Percentiles rank a stretch among this genome's conserved stretches.
These are phyloP conservation scores for Vombatus ursinus DNA, from an alignment of 2,113 vertebrate genomes.

Conservation along the genomic window DNA sequence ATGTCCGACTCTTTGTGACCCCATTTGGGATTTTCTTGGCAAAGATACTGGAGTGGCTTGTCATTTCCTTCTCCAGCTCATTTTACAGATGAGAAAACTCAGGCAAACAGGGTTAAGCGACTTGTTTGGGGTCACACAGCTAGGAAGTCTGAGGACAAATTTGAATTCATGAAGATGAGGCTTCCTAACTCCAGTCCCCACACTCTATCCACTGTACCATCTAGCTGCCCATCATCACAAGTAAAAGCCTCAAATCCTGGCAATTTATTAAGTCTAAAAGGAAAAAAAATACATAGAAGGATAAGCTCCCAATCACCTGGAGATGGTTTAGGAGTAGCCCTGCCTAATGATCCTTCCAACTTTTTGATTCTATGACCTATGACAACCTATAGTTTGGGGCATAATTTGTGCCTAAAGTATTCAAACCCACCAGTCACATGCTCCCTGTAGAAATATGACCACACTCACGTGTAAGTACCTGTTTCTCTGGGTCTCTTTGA, in stretches of 20 bases:
- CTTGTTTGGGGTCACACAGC: neutral
- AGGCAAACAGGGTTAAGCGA: neutral
- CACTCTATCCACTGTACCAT: neutral
- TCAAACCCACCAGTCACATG: neutral
- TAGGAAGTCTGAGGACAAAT: too few relatives aligned
- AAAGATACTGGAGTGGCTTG: neutral
- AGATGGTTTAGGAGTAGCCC: neutral
- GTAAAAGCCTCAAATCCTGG: neutral
- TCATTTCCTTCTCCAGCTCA: neutral
- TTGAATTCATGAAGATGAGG: too few relatives aligned
- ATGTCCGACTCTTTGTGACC: neutral
- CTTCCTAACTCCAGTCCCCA: too few relatives aligned
- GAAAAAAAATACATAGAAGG: neutral
- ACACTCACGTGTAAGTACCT: slow-evolving; percentile 45
- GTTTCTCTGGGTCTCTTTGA: slow-evolving; percentile 46
- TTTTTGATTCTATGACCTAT: neutral
- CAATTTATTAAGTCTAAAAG: neutral
- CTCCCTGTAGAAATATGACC: slow-evolving; percentile 40
- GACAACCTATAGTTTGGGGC: slow-evolving; percentile 10
- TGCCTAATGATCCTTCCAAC: neutral
- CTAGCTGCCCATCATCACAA: neutral
- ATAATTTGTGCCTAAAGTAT: accelerated
- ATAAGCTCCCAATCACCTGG: neutral
- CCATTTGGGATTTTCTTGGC: neutral
- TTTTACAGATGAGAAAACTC: neutral